Percentiles rank a stretch among this genome's conserved stretches.
Evolutionary conservation across 2,888 invertebrate genomes (phyloP).

Genomic region (Meiosimyza platycephala): DNA sequence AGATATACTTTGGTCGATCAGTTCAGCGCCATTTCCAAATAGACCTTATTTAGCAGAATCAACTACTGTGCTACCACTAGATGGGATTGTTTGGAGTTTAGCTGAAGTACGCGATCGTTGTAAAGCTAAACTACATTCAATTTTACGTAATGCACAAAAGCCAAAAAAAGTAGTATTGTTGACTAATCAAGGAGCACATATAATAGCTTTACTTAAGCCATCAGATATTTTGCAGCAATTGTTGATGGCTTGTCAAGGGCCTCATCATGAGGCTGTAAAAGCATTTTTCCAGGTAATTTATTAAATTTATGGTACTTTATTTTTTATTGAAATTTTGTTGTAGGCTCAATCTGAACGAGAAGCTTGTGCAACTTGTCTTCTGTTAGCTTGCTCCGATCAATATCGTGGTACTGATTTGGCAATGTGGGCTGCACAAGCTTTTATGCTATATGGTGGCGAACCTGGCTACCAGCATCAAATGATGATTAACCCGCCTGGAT

Average conservation of each 20-base stretch:
- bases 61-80: slow-evolving; percentile 81
- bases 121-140: slow-evolving; percentile 50
- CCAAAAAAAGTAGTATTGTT: slow-evolving; percentile 85
- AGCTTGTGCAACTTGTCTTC: slow-evolving; percentile 89
- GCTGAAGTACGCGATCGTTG: slow-evolving; percentile 71
- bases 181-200: slow-evolving; percentile 88
- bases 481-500: slow-evolving; percentile 44
- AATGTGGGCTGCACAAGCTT: slow-evolving; percentile 91
- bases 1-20: slow-evolving; percentile 82
- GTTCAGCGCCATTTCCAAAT: slow-evolving; percentile 77
- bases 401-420: slow-evolving; percentile 74
- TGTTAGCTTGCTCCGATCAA: slow-evolving; percentile 81
- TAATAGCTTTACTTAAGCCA: slow-evolving; percentile 85
- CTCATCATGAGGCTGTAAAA: slow-evolving; percentile 86
- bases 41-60: slow-evolving; percentile 74
- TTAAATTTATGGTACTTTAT: not conserved
- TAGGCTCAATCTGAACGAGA: slow-evolving; percentile 84
- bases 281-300: slow-evolving; percentile 80
- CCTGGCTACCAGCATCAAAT: slow-evolving; percentile 65
- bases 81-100: slow-evolving; percentile 91
- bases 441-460: slow-evolving; percentile 92
- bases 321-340: slow-evolving; percentile 71
- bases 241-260: slow-evolving; percentile 83
- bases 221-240: slow-evolving; percentile 88
- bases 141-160: slow-evolving; percentile 70